These are phyloP conservation scores for Porites cylindrica DNA, from an alignment of 92 coral and sea anemone genomes.

Conservation along the genomic window DNA sequence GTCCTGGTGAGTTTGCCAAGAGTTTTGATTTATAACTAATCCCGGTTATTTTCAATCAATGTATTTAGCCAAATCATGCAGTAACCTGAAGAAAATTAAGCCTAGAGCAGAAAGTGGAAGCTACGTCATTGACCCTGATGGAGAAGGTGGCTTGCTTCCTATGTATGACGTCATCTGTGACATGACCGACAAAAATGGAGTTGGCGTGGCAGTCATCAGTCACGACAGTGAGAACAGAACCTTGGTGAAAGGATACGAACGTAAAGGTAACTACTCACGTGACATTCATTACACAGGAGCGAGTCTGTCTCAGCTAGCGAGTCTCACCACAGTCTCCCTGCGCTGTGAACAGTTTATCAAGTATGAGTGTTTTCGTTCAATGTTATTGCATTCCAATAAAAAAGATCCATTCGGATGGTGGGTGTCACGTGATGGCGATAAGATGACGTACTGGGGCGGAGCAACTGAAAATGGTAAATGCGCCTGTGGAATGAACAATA, in stretches of 20 bases:
- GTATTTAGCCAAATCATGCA: slow-evolving; percentile 44
- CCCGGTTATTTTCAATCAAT: too few species aligned
- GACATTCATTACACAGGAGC: slow-evolving; percentile 45
- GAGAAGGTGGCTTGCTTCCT: slow-evolving; percentile 33
- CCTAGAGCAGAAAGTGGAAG: slow-evolving; percentile 20
- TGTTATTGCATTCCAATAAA: too few species aligned
- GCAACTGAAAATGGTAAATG: slow-evolving; percentile 48
- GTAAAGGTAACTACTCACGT: slow-evolving; percentile 21
- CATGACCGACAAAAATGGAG: slow-evolving; percentile 63
- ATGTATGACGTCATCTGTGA: slow-evolving; percentile 54
- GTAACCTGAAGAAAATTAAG: slow-evolving; percentile 14
- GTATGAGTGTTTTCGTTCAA: slow-evolving; percentile 19
- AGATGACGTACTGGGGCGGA: slow-evolving; percentile 46
- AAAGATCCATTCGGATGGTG: neutral
- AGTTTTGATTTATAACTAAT: too few species aligned
- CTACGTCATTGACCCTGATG: slow-evolving; percentile 43
- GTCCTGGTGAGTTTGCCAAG: too few species aligned
- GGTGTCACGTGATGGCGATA: slow-evolving; percentile 33
- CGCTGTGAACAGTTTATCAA: slow-evolving; percentile 67
- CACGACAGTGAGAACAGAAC: slow-evolving; percentile 68
- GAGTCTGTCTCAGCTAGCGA: slow-evolving; percentile 55
- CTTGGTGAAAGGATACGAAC: neutral
- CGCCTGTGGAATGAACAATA: slow-evolving; percentile 60
- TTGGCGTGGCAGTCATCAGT: slow-evolving; percentile 67
- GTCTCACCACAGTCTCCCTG: slow-evolving; percentile 46